Evolutionary conservation across 2,113 vertebrate species (phyloP).

Genomic region (Tychaedon coryphoeus): DNA sequence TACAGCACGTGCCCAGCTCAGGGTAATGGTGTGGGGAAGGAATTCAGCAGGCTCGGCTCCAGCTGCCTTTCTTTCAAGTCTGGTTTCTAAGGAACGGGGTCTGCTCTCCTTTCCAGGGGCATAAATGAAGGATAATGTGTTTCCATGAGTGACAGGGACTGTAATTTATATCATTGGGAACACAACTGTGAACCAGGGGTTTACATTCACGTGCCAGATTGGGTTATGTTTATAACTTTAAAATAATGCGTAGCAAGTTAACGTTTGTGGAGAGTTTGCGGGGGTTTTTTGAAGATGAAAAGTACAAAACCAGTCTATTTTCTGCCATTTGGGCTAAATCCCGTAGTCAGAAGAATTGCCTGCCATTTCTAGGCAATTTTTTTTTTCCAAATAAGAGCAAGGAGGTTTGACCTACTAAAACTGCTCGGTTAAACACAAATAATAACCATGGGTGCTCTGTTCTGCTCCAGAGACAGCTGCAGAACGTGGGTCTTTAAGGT

Average conservation of each 20-base stretch:
- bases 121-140: neutral
- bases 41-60: neutral
- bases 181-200: neutral
- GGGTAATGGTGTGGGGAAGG: neutral
- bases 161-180: constrained; percentile 31
- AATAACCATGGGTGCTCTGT: constrained; percentile 45
- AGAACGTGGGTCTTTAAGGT: neutral
- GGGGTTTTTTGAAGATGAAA: neutral
- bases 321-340: neutral
- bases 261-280: neutral
- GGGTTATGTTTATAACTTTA: constrained; percentile 8
- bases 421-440: constrained; percentile 50
- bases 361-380: constrained; percentile 10
- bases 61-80: neutral
- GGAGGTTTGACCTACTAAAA: constrained; percentile 56
- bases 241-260: neutral
- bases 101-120: neutral
- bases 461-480: constrained; percentile 13
- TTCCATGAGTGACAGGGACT: neutral
- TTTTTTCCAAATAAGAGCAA: neutral
- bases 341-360: neutral
- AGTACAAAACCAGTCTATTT: neutral
- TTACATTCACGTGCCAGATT: constrained; percentile 31
- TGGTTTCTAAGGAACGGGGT: constrained; percentile 10
- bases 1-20: neutral